These are phyloP conservation scores for Rapana venosa DNA, from an alignment of 2,888 invertebrate genomes.

Conservation along the genomic window DNA sequence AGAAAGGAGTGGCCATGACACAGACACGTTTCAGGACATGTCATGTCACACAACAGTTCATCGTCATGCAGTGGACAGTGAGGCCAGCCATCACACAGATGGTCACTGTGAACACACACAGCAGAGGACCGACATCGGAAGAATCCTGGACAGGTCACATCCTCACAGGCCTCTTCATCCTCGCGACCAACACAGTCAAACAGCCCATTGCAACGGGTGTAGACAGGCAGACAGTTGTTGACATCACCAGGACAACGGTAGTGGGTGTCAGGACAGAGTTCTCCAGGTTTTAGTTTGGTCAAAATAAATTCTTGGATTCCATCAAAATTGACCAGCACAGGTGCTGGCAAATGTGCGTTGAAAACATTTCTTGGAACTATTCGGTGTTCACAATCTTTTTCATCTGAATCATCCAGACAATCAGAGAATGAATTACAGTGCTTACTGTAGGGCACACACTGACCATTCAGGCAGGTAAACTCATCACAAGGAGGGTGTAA, in stretches of 20 bases:
- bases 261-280: background rate
- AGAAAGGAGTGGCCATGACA: background rate
- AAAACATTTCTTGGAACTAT: background rate
- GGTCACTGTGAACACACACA: background rate
- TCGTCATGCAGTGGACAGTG: conserved; percentile 17
- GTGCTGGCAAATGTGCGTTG: background rate
- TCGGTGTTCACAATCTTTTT: background rate
- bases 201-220: conserved; percentile 2
- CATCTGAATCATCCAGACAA: conserved; percentile 18
- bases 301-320: background rate
- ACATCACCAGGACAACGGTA: background rate
- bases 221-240: background rate
- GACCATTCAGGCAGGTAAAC: background rate
- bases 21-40: background rate
- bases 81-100: conserved; percentile 13
- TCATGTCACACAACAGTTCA: background rate
- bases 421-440: background rate
- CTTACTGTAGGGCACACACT: background rate
- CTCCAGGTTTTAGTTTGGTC: background rate
- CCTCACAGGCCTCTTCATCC: conserved; percentile 8
- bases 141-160: background rate
- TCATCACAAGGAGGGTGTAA: background rate
- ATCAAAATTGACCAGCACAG: background rate
- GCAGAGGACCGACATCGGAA: background rate
- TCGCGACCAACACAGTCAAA: background rate